phyloP scores from a whole-genome alignment of 2,113 vertebrate genomes.

The Alexandromys fortis region DNA sequence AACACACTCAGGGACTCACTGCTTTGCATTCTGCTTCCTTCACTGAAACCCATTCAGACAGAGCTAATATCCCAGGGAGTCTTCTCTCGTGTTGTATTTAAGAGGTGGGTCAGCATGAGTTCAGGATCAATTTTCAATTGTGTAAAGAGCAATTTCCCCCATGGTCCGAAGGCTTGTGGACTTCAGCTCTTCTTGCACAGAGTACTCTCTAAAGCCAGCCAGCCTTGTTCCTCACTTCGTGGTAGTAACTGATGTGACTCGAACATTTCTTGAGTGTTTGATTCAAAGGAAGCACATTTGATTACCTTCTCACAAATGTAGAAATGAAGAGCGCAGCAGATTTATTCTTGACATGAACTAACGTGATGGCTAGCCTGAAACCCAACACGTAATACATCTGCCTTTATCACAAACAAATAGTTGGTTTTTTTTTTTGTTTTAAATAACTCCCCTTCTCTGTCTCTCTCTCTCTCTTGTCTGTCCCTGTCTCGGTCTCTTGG shows the following conservation, averaged over 20 bases:
- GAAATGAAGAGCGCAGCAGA: constrained; percentile 10
- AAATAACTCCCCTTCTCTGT: neutral
- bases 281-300: constrained; percentile 44
- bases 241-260: constrained; percentile 32
- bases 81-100: constrained; percentile 66
- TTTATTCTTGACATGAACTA: neutral
- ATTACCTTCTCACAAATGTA: constrained; percentile 25
- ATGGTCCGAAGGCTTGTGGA: constrained; percentile 35
- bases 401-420: constrained; percentile 30
- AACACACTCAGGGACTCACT: constrained; percentile 48
- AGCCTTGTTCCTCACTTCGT: constrained; percentile 16
- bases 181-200: constrained; percentile 13
- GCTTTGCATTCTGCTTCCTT: constrained; percentile 35
- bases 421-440: neutral
- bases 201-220: constrained; percentile 21
- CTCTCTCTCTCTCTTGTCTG: neutral
- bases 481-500: neutral
- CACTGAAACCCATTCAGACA: constrained; percentile 47
- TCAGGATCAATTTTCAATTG: constrained; percentile 71
- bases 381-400: neutral
- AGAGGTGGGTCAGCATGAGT: constrained; percentile 57
- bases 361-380: neutral
- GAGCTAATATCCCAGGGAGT: constrained; percentile 66
- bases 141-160: constrained; percentile 71
- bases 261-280: constrained; percentile 42